Percentiles rank a stretch among this genome's conserved stretches.
Evolutionary conservation across 2,888 invertebrate species (phyloP).

Genomic region (Hypomecis atomaria): DNA sequence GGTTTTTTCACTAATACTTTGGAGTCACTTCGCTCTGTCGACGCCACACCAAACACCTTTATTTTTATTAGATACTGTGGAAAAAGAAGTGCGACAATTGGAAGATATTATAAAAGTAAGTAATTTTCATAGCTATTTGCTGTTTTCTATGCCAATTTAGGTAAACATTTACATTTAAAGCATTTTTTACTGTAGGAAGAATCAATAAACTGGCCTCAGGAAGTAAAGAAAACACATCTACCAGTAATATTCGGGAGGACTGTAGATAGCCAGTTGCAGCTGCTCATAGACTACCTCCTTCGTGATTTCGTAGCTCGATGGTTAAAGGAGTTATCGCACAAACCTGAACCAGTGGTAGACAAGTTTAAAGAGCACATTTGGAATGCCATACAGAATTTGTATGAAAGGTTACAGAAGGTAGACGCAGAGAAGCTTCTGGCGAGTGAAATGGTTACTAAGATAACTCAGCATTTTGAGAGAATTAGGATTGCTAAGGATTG

Average conservation of each 20-base stretch:
- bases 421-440: slow-evolving; percentile 94
- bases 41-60: slow-evolving; percentile 87
- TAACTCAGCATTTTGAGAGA: slow-evolving; percentile 94
- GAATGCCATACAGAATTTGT: slow-evolving; percentile 90
- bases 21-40: slow-evolving; percentile 87
- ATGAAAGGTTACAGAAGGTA: slow-evolving; percentile 89
- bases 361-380: slow-evolving; percentile 92
- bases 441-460: slow-evolving; percentile 91
- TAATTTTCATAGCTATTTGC: neutral
- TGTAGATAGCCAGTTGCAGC: slow-evolving; percentile 93
- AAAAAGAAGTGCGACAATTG: slow-evolving; percentile 86
- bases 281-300: slow-evolving; percentile 91
- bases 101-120: slow-evolving; percentile 86
- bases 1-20: slow-evolving; percentile 75
- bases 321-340: slow-evolving; percentile 88
- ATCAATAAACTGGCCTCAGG: slow-evolving; percentile 69
- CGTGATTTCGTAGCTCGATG: slow-evolving; percentile 92
- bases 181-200: slow-evolving; percentile 63
- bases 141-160: neutral
- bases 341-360: slow-evolving; percentile 86
- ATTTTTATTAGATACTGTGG: slow-evolving; percentile 83
- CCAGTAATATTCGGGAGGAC: slow-evolving; percentile 93
- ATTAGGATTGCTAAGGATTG: slow-evolving; percentile 90
- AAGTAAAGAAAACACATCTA: slow-evolving; percentile 82
- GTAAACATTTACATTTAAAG: neutral